These are phyloP conservation scores for Acrobasis repandana DNA, from an alignment of 2,888 invertebrate species.

Conservation along the genomic window DNA sequence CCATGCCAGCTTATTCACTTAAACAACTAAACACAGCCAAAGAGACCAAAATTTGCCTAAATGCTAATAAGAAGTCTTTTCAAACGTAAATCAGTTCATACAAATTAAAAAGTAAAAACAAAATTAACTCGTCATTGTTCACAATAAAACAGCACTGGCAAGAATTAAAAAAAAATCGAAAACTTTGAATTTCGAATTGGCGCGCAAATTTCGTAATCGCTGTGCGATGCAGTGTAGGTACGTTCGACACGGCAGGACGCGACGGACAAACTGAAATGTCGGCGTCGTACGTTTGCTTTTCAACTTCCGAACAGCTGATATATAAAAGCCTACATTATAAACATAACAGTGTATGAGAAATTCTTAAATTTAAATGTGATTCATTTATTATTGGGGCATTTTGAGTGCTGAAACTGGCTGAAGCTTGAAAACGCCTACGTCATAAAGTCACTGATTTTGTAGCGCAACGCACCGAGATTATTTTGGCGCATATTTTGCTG, in stretches of 20 bases:
- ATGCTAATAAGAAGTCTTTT: conserved; percentile 39
- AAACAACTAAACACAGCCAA: conserved; percentile 43
- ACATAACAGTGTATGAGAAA: neutral
- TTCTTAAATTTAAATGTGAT: too few species aligned
- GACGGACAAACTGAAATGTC: neutral
- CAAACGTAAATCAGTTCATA: conserved; percentile 29
- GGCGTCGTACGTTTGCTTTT: neutral
- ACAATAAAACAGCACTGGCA: conserved; percentile 34
- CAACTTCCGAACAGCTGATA: conserved; percentile 11
- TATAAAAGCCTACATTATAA: neutral
- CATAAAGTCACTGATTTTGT: too few species aligned
- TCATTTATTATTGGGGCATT: too few species aligned
- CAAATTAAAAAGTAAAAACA: conserved; percentile 21
- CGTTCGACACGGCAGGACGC: conserved; percentile 14
- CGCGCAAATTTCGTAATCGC: conserved; percentile 16
- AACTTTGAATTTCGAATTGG: conserved; percentile 8
- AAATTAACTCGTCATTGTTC: conserved; percentile 44
- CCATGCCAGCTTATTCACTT: conserved; percentile 50
- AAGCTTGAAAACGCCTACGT: too few species aligned
- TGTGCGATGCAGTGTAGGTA: neutral
- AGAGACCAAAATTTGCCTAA: conserved; percentile 41
- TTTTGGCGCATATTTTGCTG: too few species aligned
- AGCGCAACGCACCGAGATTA: too few species aligned
- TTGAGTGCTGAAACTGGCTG: too few species aligned
- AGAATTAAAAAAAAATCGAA: conserved; percentile 1